phyloP scores from a whole-genome alignment of 2,888 invertebrate genomes.

The Adineta ricciae region DNA sequence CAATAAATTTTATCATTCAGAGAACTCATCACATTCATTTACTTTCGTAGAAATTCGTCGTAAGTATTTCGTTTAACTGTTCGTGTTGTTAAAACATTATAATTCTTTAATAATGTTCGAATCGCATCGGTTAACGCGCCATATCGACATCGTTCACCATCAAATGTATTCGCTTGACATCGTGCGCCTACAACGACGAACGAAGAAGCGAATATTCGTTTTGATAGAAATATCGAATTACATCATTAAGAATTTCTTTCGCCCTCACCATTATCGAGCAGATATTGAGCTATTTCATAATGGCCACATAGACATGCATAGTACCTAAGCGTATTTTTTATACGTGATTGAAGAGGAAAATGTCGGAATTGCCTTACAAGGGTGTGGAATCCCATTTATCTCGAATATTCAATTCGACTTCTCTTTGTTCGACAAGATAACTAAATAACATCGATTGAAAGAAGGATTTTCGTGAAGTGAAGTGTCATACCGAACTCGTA shows the following conservation, averaged over 20 bases:
- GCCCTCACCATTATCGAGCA: constrained; percentile 49
- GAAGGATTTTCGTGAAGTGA: neutral
- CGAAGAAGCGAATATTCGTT: neutral
- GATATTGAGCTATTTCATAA: constrained; percentile 51
- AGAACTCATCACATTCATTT: constrained; percentile 23
- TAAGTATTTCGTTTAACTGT: constrained; percentile 51
- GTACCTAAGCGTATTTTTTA: constrained; percentile 42
- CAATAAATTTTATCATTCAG: neutral
- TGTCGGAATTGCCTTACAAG: constrained; percentile 45
- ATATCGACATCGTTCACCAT: constrained; percentile 55
- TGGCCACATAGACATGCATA: constrained; percentile 56
- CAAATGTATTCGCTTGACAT: constrained; percentile 55
- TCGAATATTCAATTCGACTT: constrained; percentile 52
- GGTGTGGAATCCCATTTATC: constrained; percentile 55
- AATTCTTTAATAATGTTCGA: constrained; percentile 49
- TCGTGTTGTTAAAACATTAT: constrained; percentile 50
- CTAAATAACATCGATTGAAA: constrained; percentile 35
- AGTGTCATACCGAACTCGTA: constrained; percentile 23
- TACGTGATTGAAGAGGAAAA: neutral
- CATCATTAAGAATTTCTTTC: neutral
- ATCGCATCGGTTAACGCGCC: constrained; percentile 53
- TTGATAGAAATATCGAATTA: neutral
- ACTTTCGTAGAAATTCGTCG: constrained; percentile 53
- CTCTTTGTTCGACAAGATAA: constrained; percentile 52
- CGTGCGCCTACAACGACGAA: constrained; percentile 46